Base-by-base conservation (phyloP, 2,888 invertebrate species). In the Tipula confusa region DNA sequence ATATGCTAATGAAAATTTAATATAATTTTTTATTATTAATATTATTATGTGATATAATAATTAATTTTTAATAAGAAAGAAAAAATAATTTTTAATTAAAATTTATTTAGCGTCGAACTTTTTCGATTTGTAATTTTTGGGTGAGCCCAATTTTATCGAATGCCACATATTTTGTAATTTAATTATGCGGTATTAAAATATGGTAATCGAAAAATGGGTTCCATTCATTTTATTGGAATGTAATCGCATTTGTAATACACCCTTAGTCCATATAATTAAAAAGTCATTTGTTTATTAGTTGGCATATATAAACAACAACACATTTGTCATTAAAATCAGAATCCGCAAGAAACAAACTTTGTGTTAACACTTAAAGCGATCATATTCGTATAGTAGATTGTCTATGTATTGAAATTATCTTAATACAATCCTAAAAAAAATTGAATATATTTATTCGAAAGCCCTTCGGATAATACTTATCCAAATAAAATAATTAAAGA, bases 1-100 rank as follows among this genome's bases (percentile, higher is more conserved):
- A 64, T 64, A 64, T 64, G 64, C 64, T 64, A 64, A 64, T 64
- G 64, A 64, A 64, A 64, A 64, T 64, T 64, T 64, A 64, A 64
- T 64, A 64, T 64, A 64, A 64, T 64, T 64, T n/a, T 64, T 64
- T 64, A 64, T 64, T 64, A 64, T 64, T 64, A 64, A 24, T 64
- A 64, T 64, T 64, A 64, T 64, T 64, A 64, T 64, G 64, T 64
- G 64, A 64, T 64, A 64, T 64, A 64, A 64, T 64, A 64, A 64
- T 64, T 64, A 64, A 64, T 64, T 64, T n/a, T 64, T 64, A 64
- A 64, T 64, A 64, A 64, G 24, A 64, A 64, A 64, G 24, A 64
- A 64, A 64, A n/a, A 64, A 64, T 64, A 9, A 64, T 64, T 24
- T 64, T 64, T 64, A 64, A 64, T 64, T 64, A 24, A 64, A 64